Conservation (phyloP, 2,113 vertebrate species). For the Sander lucioperca region DNA sequence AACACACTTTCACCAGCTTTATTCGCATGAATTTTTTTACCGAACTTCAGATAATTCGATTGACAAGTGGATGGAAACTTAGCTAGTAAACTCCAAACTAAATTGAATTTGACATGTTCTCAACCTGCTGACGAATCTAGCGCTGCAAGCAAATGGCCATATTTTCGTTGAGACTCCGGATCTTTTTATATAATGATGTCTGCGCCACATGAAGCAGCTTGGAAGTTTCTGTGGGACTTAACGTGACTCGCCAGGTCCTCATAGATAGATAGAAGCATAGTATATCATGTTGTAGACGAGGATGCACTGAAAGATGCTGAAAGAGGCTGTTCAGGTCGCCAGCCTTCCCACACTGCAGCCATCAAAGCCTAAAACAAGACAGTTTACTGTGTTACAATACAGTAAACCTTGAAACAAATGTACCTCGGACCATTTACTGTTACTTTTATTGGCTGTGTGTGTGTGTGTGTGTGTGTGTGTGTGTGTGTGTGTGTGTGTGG, state of each 20-base stretch:
- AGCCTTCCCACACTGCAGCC: constrained; percentile 31
- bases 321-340: constrained; percentile 1
- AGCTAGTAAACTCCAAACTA: constrained; percentile 35
- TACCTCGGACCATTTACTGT: constrained; percentile 13
- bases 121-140: constrained; percentile 35
- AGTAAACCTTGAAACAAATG: constrained; percentile 21
- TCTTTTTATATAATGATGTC: constrained; percentile 23
- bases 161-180: constrained; percentile 22
- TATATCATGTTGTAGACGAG: neutral
- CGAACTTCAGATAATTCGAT: no score
- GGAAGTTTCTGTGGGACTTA: neutral
- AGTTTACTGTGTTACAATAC: constrained; percentile 1
- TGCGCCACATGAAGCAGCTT: constrained; percentile 1
- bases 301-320: neutral
- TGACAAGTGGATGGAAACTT: no score
- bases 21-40: no score
- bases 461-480: no score
- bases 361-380: constrained; percentile 2
- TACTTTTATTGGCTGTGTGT: constrained; percentile 7
- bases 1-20: no score
- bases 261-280: constrained; percentile 9
- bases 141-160: constrained; percentile 3
- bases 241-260: constrained; percentile 3
- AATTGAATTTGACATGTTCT: constrained; percentile 63
- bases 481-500: no score